phyloP scores from a whole-genome alignment of 92 coral and sea anemone genomes.

The Heliopora coerulea region DNA sequence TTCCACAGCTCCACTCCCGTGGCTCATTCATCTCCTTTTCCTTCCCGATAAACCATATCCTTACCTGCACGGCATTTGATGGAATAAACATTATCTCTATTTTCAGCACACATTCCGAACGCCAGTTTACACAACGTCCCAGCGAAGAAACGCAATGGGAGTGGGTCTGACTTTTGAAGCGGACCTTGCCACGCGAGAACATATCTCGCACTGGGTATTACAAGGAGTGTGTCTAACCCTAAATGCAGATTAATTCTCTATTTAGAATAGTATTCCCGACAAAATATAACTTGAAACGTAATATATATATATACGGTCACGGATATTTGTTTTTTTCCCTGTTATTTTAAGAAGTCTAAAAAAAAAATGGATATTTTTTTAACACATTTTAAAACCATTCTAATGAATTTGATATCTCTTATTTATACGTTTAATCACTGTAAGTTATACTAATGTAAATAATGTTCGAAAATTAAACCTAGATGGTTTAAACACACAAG shows the following conservation, averaged over 20 bases:
- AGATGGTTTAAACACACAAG: no score
- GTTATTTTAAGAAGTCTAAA: no score
- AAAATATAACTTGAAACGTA: background rate
- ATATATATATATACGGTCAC: constrained; percentile 4
- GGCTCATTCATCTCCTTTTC: no score
- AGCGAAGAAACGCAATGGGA: constrained; percentile 99
- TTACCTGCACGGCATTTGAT: no score
- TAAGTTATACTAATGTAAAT: no score
- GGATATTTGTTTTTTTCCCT: no score
- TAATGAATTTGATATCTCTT: no score
- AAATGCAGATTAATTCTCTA: constrained; percentile 94
- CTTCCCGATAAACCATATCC: no score
- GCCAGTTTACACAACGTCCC: constrained; percentile 98
- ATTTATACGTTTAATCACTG: no score
- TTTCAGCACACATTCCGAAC: constrained; percentile 92
- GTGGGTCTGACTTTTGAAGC: constrained; percentile 97
- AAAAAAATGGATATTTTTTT: no score
- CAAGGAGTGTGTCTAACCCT: constrained; percentile 98
- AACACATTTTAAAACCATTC: no score
- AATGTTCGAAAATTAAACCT: no score
- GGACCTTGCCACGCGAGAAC: constrained; percentile 86
- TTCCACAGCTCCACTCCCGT: background rate
- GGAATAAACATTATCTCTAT: background rate
- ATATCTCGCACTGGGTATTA: constrained; percentile 96
- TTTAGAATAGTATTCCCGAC: background rate